A percentile compares a stretch with the other conserved stretches of the same genome.
Conservation (phyloP, 2,113 vertebrate genomes). For the Erythrolamprus reginae region DNA sequence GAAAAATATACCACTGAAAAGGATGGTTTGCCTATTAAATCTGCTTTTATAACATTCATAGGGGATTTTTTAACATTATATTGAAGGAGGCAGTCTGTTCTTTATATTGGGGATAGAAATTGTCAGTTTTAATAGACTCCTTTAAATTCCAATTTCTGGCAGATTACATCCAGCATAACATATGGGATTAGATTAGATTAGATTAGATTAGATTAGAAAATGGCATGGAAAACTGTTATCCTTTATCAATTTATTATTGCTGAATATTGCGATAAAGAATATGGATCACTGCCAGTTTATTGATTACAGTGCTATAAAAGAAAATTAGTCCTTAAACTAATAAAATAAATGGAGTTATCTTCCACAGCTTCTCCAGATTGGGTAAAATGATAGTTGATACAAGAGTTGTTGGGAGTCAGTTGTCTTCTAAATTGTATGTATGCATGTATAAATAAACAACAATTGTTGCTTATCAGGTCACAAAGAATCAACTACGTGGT, state of each 20-base stretch:
- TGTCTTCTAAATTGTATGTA: neutral
- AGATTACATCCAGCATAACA: neutral
- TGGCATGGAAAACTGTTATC: neutral
- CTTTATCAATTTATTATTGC: neutral
- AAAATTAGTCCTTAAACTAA: neutral
- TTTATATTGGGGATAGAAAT: neutral
- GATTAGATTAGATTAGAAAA: no score
- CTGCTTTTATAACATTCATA: neutral
- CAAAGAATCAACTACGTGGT: neutral
- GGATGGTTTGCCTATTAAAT: neutral
- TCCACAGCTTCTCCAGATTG: neutral
- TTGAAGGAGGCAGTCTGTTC: neutral
- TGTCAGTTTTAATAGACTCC: neutral
- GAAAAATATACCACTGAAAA: neutral
- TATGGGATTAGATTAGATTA: no score
- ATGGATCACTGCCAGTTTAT: neutral
- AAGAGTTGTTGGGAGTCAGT: neutral
- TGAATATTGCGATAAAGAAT: neutral
- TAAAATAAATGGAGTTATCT: neutral
- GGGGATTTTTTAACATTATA: neutral
- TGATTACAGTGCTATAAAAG: neutral
- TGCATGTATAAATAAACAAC: neutral
- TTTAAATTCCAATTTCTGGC: neutral
- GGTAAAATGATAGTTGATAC: neutral
- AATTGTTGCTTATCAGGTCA: neutral